Evolutionary conservation across 2,888 invertebrate genomes (phyloP), one percentile per base, ranked within the genome.

Genomic region (Ormia ochracea): DNA sequence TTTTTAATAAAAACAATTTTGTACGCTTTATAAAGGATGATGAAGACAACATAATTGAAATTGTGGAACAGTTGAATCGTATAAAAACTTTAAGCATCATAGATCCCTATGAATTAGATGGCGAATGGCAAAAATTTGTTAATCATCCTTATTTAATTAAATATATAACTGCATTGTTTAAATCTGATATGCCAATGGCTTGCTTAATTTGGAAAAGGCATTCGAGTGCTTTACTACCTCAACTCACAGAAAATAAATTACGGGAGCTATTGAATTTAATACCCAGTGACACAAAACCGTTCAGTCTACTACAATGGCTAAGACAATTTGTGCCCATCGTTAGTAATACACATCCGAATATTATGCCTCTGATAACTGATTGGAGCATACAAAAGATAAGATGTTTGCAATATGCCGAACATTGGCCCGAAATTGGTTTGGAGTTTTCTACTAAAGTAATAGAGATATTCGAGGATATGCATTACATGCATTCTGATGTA

Each of bases 371-470:
- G 3, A 82, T 90, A 9, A 86, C 89, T 3, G 88, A 89, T 36
- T 90, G 90, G 90, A 86, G 88, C 72, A 86, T 89, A 72, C 84
- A 87, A 61, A 87, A 88, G 78, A 88, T 87, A 1, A 84, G 87
- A 19, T 85, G 87, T 7, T 78, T 90, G 17, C 90, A 90, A 82
- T 88, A 85, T 58, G 86, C 87, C 4, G 85, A 87, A 10, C 85
- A 87, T 82, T 90, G 90, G 90, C 90, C 90, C 4, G 88, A 88
- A 36, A 88, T 90, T 79, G 90, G 90, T 1, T 77, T 90, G n/a
- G 89, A 90, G 77, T 90, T 90, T 81, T 83, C 86, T 0, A 87
- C 86, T 2, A 88, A 89, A 84, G 86, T 90, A 9, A 77, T 85
- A 3, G 85, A 86, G 23, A 89, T 90, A 14, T 90, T 88, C 63